These are phyloP conservation scores for Oxytorus armatus DNA, from an alignment of 2,888 invertebrate species.

Conservation along the genomic window DNA sequence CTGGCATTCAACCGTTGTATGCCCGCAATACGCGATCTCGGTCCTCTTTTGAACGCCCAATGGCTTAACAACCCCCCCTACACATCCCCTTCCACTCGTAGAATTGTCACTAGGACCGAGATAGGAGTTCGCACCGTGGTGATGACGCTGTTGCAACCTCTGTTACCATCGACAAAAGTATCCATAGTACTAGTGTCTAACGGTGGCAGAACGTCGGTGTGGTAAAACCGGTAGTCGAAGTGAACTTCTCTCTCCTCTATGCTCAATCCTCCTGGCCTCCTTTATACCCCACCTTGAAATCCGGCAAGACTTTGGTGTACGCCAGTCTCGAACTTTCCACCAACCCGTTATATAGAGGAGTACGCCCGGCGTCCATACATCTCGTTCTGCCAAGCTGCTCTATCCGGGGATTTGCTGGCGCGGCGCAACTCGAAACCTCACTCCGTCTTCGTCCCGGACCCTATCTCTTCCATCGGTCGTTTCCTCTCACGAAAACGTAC, in stretches of 20 bases:
- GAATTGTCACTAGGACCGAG: no score
- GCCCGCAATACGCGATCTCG: constrained; percentile 32
- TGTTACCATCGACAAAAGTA: no score
- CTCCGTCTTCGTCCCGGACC: constrained; percentile 67
- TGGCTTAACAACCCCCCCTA: neutral
- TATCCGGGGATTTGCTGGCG: constrained; percentile 70
- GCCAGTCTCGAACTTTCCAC: constrained; percentile 46
- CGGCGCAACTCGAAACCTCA: constrained; percentile 67
- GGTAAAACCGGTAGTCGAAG: constrained; percentile 25
- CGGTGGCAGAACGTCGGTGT: constrained; percentile 1
- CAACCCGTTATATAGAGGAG: neutral
- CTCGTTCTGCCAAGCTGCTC: constrained; percentile 70
- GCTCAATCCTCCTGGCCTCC: no score
- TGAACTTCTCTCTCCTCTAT: constrained; percentile 32
- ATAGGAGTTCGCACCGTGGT: no score
- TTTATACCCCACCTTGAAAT: constrained; percentile 33
- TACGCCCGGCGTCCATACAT: constrained; percentile 65
- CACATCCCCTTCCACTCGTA: neutral
- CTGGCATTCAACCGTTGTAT: constrained; percentile 49
- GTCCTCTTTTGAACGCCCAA: constrained; percentile 12
- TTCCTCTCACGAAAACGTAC: constrained; percentile 56
- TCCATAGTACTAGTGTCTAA: no score
- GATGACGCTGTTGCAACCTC: no score
- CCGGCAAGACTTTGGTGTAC: constrained; percentile 15
- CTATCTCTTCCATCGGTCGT: constrained; percentile 67